Percentiles rank a stretch among this genome's conserved stretches.
Conservation (phyloP, 2,888 invertebrate genomes). For the Sericinus montela region DNA sequence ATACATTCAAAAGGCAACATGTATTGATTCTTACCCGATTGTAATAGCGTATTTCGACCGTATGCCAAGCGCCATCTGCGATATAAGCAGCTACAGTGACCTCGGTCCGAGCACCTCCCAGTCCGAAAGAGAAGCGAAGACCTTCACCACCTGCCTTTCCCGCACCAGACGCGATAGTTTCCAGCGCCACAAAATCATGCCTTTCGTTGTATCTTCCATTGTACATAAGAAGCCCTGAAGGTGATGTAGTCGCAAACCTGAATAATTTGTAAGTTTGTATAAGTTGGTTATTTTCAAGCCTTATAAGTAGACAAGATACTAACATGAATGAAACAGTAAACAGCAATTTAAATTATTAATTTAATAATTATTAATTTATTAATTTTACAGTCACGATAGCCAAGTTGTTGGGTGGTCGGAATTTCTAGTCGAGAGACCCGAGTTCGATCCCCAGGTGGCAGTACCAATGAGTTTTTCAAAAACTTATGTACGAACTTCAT, state of each 20-base stretch:
- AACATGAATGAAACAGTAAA: too few relatives aligned
- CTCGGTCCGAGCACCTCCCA: constrained; percentile 87
- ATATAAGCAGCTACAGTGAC: constrained; percentile 85
- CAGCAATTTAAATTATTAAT: too few relatives aligned
- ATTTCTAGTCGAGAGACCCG: too few relatives aligned
- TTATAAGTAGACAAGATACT: too few relatives aligned
- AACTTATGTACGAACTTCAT: too few relatives aligned
- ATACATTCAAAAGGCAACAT: too few relatives aligned
- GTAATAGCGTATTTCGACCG: constrained; percentile 89
- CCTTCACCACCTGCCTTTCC: constrained; percentile 63
- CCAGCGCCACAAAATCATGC: constrained; percentile 95
- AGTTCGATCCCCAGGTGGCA: too few relatives aligned
- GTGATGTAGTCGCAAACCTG: constrained; percentile 92
- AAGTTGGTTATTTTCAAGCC: too few relatives aligned
- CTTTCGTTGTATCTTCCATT: constrained; percentile 97
- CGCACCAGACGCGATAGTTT: constrained; percentile 83
- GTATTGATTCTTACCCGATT: constrained; percentile 82
- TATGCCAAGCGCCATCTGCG: constrained; percentile 95
- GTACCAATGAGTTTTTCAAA: too few relatives aligned
- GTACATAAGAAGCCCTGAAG: constrained; percentile 92
- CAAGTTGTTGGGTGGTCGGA: too few relatives aligned
- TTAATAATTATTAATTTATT: too few relatives aligned
- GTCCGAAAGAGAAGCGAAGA: constrained; percentile 91
- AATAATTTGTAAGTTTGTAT: background rate
- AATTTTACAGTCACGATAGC: too few relatives aligned